These are phyloP conservation scores for Homarus gammarus DNA, from an alignment of 2,888 invertebrate genomes.

Conservation along the genomic window DNA sequence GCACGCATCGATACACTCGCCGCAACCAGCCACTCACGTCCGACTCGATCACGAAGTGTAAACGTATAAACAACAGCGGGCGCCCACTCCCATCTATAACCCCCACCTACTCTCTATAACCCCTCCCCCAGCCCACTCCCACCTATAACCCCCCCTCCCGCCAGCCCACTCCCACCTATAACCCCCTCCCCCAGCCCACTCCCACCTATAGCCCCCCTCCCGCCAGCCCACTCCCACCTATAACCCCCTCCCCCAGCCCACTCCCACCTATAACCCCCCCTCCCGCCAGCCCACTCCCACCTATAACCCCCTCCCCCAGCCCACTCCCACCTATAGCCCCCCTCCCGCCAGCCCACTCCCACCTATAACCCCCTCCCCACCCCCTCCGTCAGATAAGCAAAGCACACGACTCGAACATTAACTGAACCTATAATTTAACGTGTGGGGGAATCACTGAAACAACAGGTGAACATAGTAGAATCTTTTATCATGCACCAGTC, in stretches of 20 bases:
- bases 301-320: too few relatives aligned
- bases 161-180: not conserved
- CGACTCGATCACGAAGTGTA: constrained; percentile 11
- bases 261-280: not conserved
- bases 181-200: too few relatives aligned
- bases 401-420: constrained; percentile 35
- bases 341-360: too few relatives aligned
- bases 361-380: not conserved
- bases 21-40: constrained; percentile 11
- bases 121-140: too few relatives aligned
- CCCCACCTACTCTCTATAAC: too few relatives aligned
- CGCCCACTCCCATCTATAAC: not conserved
- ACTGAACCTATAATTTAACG: constrained; percentile 17
- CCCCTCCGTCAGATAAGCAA: constrained; percentile 1
- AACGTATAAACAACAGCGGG: not conserved
- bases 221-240: too few relatives aligned
- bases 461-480: not conserved
- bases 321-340: not conserved
- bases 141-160: too few relatives aligned
- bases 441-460: not conserved
- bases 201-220: not conserved
- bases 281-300: too few relatives aligned
- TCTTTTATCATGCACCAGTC: too few relatives aligned
- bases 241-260: too few relatives aligned
- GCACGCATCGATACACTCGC: constrained; percentile 7